These are phyloP conservation scores for Rhabdomys dilectus DNA, from an alignment of 2,113 vertebrate species.

Conservation along the genomic window DNA sequence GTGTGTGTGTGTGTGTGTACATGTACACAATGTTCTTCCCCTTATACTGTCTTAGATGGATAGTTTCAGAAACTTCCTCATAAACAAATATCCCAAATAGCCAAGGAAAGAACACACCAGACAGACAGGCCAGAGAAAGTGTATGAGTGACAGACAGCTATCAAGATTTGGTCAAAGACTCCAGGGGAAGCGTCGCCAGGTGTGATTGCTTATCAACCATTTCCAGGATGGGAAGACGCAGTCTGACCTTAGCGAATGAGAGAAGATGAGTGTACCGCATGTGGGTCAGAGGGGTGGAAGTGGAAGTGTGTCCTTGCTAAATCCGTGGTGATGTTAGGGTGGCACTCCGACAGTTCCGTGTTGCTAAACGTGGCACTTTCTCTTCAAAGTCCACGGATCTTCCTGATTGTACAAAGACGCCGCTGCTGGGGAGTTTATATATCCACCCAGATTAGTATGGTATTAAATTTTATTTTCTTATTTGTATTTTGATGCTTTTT, in stretches of 20 bases:
- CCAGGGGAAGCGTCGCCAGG: slow-evolving; percentile 77
- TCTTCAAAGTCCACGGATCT: slow-evolving; percentile 84
- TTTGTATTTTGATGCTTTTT: slow-evolving; percentile 87
- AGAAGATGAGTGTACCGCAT: slow-evolving; percentile 67
- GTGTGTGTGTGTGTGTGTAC: neutral
- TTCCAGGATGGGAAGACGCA: slow-evolving; percentile 14
- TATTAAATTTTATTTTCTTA: slow-evolving; percentile 89
- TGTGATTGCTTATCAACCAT: slow-evolving; percentile 37
- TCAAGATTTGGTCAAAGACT: slow-evolving; percentile 71
- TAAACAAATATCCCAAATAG: slow-evolving; percentile 82
- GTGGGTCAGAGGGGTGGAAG: slow-evolving; percentile 82
- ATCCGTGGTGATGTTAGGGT: slow-evolving; percentile 75
- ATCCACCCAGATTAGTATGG: slow-evolving; percentile 86
- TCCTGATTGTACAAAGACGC: slow-evolving; percentile 90
- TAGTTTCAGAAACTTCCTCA: slow-evolving; percentile 81
- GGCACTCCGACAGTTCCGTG: slow-evolving; percentile 66
- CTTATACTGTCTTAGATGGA: slow-evolving; percentile 76
- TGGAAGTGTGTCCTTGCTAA: slow-evolving; percentile 81
- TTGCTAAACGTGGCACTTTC: slow-evolving; percentile 90
- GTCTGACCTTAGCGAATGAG: slow-evolving; percentile 77
- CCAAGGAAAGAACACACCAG: slow-evolving; percentile 67
- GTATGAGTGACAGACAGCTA: slow-evolving; percentile 62
- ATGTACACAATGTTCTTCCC: neutral
- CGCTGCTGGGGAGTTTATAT: slow-evolving; percentile 86
- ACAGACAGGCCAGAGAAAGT: slow-evolving; percentile 75